Base-by-base conservation (phyloP, 30 jellyfish, hydroid and myxozoan species). In the Nemopilema nomurai region DNA sequence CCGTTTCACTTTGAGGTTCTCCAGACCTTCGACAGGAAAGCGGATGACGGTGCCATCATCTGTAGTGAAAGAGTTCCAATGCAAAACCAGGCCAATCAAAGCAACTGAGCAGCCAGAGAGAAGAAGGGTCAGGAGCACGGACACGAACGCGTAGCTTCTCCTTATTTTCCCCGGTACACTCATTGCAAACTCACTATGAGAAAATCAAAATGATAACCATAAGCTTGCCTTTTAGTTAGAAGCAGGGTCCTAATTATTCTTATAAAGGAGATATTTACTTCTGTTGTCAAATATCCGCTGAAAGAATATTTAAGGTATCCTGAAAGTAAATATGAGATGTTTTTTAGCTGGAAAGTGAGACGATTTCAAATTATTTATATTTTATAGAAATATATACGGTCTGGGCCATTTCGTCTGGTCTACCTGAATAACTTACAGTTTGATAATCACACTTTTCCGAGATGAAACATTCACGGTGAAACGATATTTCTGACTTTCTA, bases 81-180 rank as follows among this genome's bases (percentile, higher is more conserved):
- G 92, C 50, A 83, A 8, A 21, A 76, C 66, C 25, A 51, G n/a
- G 62, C 81, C 79, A 1, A 72, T 66, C 74, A 57, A 32, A 25
- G 86, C 87, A 27, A 83, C 84, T 23, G 80, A 51, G 66, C 86
- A 83, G 19, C 86, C 82, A 29, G 74, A 1, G 20, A 83, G 64
- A 0, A 76, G 18, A 18, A 62, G 30, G 25, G 86, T 50, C 31
- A 83, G 68, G 57, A 83, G 17, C 19, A 62, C 17, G 8, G 80
- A 30, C 22, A 80, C 76, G 23, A 64, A 50, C 20, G 74, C 72
- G 33, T 71, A 83, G 26, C 68, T 21, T 62, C 62, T 52, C 28
- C 78, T 62, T 57, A 68, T 72, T 3, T 49, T n/a, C 24, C 71
- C 23, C 20, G 57, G 57, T 13, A 41, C 6, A 41, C 57, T 41